Base-by-base conservation (phyloP, 2,113 vertebrate species). In the Pteruthius melanotis region DNA sequence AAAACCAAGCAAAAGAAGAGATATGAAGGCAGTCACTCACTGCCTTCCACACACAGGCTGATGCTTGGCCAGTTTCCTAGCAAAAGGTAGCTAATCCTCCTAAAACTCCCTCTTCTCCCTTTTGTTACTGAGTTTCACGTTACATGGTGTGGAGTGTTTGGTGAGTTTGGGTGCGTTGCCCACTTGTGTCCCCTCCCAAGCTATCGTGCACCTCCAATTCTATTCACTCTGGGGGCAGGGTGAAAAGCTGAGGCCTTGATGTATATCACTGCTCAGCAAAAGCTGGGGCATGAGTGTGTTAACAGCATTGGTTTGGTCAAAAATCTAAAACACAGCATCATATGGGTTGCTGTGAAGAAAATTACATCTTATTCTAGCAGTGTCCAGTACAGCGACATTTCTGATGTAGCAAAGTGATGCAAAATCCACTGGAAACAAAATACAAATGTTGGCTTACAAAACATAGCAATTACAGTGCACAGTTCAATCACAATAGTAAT, bases 1-100 rank as follows among this genome's bases (percentile, higher is more conserved):
- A 74, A 47, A 87, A 56, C 6, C 33, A 92, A 76, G 56, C 19
- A 56, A 83, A 83, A 18, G 28, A 42, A 53, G 12, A 49, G 27
- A n/a, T 77, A 28, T 21, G 45, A 71, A 81, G 19, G 21, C 23
- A 63, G 7, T 80, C 31, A 39, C 20, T 77, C 9, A 9, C 27
- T 3, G 2, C 37, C 13, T 80, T 19, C 16, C 21, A 30, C 0
- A 0, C 3, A 7, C 0, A 35, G n/a, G 42, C 16, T 80, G 61
- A 47, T 70, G 42, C 37, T 40, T 37, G 47, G 63, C 10, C 39
- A 28, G 39, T 40, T 83, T 31, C 47, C 1, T 3, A 59, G 78
- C 27, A 49, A 80, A 90, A 49, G 27, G 39, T 31, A 33, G 24
- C 22, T 72, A 59, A 40, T 15, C 20, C 11, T 90, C 6, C 22